phyloP scores from a whole-genome alignment of 2,888 invertebrate species.

The Melipona beecheii region DNA sequence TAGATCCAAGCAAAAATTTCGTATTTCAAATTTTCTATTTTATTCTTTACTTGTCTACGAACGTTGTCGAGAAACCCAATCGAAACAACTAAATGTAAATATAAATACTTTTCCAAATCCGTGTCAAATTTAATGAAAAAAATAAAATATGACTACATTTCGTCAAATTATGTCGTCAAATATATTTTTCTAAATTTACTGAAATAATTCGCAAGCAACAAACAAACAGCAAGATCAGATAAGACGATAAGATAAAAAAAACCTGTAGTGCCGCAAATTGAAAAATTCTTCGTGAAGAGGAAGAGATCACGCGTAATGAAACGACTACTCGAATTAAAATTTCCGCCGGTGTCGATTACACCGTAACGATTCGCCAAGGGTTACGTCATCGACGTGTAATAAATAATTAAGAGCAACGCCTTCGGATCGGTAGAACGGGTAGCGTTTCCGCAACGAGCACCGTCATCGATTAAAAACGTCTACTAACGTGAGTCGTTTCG shows the following conservation, averaged over 20 bases:
- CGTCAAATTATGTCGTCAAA: no score
- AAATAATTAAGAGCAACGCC: conserved; percentile 51
- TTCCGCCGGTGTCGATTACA: neutral
- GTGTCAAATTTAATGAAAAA: no score
- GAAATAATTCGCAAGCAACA: no score
- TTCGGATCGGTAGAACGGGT: conserved; percentile 63
- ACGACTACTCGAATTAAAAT: neutral
- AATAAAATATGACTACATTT: no score
- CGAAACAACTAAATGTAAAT: no score
- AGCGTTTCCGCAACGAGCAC: conserved; percentile 75
- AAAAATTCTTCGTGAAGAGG: no score
- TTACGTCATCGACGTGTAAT: conserved; percentile 14
- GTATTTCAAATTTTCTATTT: neutral
- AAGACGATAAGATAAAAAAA: no score
- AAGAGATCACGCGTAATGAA: neutral
- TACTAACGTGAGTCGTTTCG: conserved; percentile 10
- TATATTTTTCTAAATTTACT: no score
- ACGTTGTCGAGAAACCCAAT: neutral
- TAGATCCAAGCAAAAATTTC: neutral
- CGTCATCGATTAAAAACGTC: conserved; percentile 72
- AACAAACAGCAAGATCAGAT: no score
- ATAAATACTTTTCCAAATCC: no score
- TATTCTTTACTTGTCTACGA: neutral
- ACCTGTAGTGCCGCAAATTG: no score
- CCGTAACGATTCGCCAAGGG: conserved; percentile 1